Evolutionary conservation across 1,140 invertebrate genomes (phyloP), one percentile per base, ranked within the genome.

Genomic region (Papilio xuthus): DNA sequence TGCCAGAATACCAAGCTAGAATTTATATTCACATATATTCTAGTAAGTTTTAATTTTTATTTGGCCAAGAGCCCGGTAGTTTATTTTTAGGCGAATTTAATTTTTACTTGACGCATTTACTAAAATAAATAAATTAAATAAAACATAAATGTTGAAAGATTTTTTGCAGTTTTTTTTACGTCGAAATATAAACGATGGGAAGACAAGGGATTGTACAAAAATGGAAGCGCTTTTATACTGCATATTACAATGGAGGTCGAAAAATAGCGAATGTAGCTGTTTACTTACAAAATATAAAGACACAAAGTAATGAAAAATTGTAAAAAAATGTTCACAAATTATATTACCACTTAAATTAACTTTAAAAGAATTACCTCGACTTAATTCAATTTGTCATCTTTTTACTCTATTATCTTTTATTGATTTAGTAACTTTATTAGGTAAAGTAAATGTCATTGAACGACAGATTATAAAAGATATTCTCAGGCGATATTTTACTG

Each of bases 331-430:
- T 50, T 56, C 0, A 56, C 15, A 53, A 53, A 53, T 18, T 53
- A n/a, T n/a, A 23, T 20, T 56, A 7, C 53, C 53, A 56, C 53
- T 56, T 20, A 56, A 56, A 56, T 74, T 74, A 74, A 74, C 50
- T 74, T 53, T 32, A 9, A 56, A 18, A 56, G 72, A 32, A 47
- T 53, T 42, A n/a, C 72, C 20, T 15, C 12, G 0, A 12, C 44
- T 53, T 74, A 37, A 74, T 74, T 47, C 72, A 53, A 74, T 74
- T 74, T 74, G 72, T 74, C 72, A 74, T 15, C n/a, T 56, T 56
- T 74, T 56, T 50, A 75, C 50, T 75, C 26, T 56, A 56, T 75
- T 53, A 75, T 56, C 15, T 53, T 75, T 75, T 75, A 28, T 53
- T 75, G 26, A 26, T 26, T 28, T 0, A 28, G 1, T 72, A 44